Evolutionary conservation across 2,113 vertebrate species (phyloP), one percentile per base, ranked within the genome.

Genomic region (Halichoeres trimaculatus): DNA sequence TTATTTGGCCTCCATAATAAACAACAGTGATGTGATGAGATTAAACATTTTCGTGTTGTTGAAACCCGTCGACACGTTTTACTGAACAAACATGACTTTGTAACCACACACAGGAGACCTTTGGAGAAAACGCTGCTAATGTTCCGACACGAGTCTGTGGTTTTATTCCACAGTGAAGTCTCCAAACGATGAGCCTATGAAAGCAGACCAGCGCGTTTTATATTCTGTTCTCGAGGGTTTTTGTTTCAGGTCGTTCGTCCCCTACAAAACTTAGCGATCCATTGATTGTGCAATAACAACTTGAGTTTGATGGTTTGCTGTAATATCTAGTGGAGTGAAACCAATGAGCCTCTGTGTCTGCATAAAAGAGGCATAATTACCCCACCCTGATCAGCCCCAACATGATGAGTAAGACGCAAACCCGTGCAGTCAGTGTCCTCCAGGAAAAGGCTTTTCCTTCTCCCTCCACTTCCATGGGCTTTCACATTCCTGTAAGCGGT

Each of bases 161-260:
- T 10, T 73, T 64, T 48, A 12, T 12, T 10, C 1, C 40, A 26
- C 64, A 56, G 12, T 34, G 13, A 45, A 20, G 26, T 24, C 34
- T 70, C 34, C 9, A 23, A 48, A 35, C 38, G 12, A 43, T 45
- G 50, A 55, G 24, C 20, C 36, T 17, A 16, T 53, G 5, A 43
- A 67, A 53, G 20, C n/a, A 20, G 17, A 53, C 6, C 26, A 45
- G 36, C 36, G 38, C 55, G 20, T 60, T 48, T 55, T 17, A 50
- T 11, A 48, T 47, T 9, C 6, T 48, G 36, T n/a, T 19, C 24
- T 58, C 12, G 48, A 69, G 22, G 56, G n/a, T 48, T 54, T n/a
- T 11, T 68, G 30, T 58, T 80, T 58, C 58, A 45, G 58, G 47
- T 59, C 54, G 51, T 24, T n/a, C 36, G 78, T 58, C 58, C 58